phyloP scores from a whole-genome alignment of 1,140 invertebrate genomes.

The Psix sp. region DNA sequence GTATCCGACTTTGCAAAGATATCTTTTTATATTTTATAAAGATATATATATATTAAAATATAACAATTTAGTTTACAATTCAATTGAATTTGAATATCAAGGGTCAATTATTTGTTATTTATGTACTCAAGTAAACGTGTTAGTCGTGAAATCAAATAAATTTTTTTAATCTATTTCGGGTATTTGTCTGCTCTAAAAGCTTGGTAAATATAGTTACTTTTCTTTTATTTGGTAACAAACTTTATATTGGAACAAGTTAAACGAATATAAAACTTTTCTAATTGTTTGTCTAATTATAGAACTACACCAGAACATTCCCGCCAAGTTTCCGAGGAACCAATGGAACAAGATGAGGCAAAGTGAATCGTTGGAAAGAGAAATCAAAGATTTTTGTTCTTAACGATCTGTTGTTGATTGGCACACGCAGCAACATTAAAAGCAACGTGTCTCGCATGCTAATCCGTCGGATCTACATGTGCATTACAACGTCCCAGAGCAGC shows the following conservation, averaged over 20 bases:
- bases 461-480: background rate
- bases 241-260: no score
- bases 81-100: background rate
- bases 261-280: no score
- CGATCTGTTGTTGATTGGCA: conserved; percentile 16
- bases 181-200: no score
- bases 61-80: background rate
- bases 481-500: background rate
- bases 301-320: conserved; percentile 82
- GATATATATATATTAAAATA: no score
- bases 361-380: conserved; percentile 60
- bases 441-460: conserved; percentile 4
- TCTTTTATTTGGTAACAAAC: no score
- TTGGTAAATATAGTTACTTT: no score
- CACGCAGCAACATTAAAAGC: conserved; percentile 4
- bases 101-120: no score
- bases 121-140: no score
- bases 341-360: conserved; percentile 87
- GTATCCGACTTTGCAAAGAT: no score
- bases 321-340: conserved; percentile 86
- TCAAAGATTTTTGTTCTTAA: conserved; percentile 14
- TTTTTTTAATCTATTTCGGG: no score
- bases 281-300: conserved; percentile 58
- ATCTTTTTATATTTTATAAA: no score
- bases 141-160: no score